Evolutionary conservation across 2,888 invertebrate genomes (phyloP).

Genomic region (Lasioglossum calceatum): DNA sequence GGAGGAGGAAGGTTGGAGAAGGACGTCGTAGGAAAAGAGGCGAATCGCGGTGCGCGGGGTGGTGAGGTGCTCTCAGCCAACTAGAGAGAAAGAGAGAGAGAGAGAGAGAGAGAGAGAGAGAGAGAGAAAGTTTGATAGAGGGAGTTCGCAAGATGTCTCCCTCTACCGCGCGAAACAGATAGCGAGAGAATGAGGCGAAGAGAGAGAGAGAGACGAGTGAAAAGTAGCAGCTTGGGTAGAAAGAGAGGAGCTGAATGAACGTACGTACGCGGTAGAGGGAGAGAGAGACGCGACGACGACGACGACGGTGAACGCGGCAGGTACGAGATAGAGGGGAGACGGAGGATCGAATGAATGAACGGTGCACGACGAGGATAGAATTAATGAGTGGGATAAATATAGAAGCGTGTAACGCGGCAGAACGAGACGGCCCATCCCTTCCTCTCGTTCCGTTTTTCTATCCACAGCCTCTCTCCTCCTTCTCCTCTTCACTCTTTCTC

Average conservation of each 20-base stretch:
- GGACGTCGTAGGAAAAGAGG: conserved; percentile 28
- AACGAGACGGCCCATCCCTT: conserved; percentile 71
- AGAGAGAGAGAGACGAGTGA: conserved; percentile 22
- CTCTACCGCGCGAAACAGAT: neutral
- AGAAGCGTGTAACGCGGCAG: conserved; percentile 75
- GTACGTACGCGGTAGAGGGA: conserved; percentile 70
- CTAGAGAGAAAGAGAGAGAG: neutral
- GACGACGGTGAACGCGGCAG: conserved; percentile 26
- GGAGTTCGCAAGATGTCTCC: neutral
- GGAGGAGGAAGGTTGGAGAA: conserved; percentile 18
- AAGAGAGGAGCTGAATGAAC: conserved; percentile 81
- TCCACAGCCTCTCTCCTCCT: conserved; percentile 50
- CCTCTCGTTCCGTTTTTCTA: conserved; percentile 58
- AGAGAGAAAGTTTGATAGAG: conserved; percentile 9
- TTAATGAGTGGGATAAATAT: conserved; percentile 81
- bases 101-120: conserved; percentile 8
- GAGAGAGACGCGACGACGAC: conserved; percentile 41
- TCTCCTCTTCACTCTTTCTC: conserved; percentile 12
- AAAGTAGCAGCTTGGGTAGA: conserved; percentile 50
- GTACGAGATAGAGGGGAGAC: conserved; percentile 43
- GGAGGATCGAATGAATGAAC: conserved; percentile 78
- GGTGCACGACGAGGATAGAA: conserved; percentile 79
- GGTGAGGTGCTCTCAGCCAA: neutral
- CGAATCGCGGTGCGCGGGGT: neutral
- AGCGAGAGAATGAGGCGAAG: conserved; percentile 8